Evolutionary conservation across 2,113 vertebrate species (phyloP).

Genomic region (Saccopteryx bilineata): DNA sequence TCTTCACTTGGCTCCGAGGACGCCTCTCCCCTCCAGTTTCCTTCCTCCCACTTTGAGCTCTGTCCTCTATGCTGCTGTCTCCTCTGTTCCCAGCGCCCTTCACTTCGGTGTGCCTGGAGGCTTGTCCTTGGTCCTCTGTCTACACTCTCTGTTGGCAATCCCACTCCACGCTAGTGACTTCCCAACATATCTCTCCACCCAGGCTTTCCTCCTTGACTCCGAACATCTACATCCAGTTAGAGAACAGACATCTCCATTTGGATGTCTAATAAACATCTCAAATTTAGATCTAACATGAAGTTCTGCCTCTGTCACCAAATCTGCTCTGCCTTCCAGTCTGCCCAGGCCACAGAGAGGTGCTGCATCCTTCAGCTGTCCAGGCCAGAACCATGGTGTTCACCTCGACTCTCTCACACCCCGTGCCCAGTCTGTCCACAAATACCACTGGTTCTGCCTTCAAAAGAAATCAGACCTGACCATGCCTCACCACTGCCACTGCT

Average conservation of each 20-base stretch:
- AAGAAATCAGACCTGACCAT: neutral
- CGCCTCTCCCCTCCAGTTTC: neutral
- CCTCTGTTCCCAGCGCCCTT: neutral
- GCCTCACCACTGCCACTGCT: neutral
- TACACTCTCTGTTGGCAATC: neutral
- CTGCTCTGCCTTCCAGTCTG: neutral
- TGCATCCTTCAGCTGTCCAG: neutral
- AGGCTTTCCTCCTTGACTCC: neutral
- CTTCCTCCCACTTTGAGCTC: neutral
- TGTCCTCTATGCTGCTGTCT: neutral
- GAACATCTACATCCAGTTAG: neutral
- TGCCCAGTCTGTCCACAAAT: neutral
- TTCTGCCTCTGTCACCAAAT: neutral
- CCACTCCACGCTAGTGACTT: neutral
- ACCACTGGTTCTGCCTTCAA: neutral
- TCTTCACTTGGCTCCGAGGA: neutral
- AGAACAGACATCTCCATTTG: neutral
- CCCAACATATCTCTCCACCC: neutral
- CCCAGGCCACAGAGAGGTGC: neutral
- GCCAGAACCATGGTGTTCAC: neutral
- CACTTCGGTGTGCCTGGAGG: neutral
- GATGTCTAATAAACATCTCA: neutral
- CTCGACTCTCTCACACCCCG: neutral
- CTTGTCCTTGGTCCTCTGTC: neutral
- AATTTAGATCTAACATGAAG: neutral